Evolutionary conservation across 2,113 vertebrate genomes (phyloP).

Genomic region (Castor canadensis): DNA sequence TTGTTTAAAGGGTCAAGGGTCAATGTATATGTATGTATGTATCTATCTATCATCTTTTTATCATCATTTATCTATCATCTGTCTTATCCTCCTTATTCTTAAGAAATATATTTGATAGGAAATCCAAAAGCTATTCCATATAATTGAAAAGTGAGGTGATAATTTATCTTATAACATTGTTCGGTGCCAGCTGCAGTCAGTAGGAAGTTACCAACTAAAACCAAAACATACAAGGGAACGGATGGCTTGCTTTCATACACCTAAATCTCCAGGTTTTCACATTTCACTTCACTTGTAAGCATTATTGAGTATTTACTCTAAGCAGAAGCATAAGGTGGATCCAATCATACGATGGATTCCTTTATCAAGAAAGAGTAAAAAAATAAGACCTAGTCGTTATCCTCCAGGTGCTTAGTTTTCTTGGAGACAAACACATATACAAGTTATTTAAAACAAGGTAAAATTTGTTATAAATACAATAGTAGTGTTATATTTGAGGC

Average conservation of each 20-base stretch:
- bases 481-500: neutral
- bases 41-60: too few species aligned
- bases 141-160: neutral
- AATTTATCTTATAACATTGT: neutral
- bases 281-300: slow-evolving; percentile 3
- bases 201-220: neutral
- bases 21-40: neutral
- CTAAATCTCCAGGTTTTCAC: neutral
- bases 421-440: neutral
- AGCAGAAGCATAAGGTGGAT: neutral
- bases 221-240: neutral
- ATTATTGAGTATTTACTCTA: neutral
- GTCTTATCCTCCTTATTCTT: neutral
- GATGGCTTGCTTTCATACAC: neutral
- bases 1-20: neutral
- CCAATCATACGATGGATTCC: neutral
- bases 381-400: neutral
- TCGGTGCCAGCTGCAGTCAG: neutral
- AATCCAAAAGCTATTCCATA: neutral
- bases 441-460: neutral
- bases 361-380: neutral
- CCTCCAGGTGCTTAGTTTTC: neutral
- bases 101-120: neutral
- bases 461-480: neutral
- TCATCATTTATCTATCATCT: too few species aligned